Base-by-base conservation (phyloP, 1,140 invertebrate species). In the Drosophila melanica region DNA sequence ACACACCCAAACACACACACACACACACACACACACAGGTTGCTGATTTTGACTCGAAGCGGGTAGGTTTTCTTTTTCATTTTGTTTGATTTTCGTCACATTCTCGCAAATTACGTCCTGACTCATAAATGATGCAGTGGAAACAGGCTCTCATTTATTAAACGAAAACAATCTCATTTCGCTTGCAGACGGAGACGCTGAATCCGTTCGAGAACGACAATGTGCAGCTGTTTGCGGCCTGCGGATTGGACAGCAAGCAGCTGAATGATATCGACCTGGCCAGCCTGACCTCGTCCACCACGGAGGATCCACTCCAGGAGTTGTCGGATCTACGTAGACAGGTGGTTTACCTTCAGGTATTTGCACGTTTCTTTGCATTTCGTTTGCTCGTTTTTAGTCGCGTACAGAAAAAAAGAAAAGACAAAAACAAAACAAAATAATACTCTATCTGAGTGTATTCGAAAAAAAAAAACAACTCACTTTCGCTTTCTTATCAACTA, bases 181-280 rank as follows among this genome's bases (percentile, higher is more conserved):
- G 16, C 69, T 59, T 60, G 37, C 92, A 95, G 95, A 94, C 95
- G 85, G 96, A 97, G 94, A 96, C 96, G 94, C 95, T 96, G 93
- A 96, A 96, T 95, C 96, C 96, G 94, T 97, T 97, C 93, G 95
- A 96, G 90, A 94, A 95, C 87, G 94, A 95, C 93, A 96, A 96
- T 94, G 95, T 95, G 93, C 94, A 95, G 92, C 94, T 95, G 92
- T 94, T 94, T 79, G 94, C 93, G 90, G 93, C 95, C 79, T 87
- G 92, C 85, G 70, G 92, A 68, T 48, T 93, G 70, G 90, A 93
- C 48, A 93, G 92, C 75, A 93, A 93, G 53, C 92, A 92, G 68
- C 90, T 93, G 64, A 95, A 95, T 82, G 93, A 93, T 92, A 93
- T 92, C 90, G 93, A 93, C 91, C 92, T 93, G 92, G 93, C 92